These are phyloP conservation scores for Acanthosepion lycidas DNA, from an alignment of 2,888 invertebrate genomes.

Conservation along the genomic window DNA sequence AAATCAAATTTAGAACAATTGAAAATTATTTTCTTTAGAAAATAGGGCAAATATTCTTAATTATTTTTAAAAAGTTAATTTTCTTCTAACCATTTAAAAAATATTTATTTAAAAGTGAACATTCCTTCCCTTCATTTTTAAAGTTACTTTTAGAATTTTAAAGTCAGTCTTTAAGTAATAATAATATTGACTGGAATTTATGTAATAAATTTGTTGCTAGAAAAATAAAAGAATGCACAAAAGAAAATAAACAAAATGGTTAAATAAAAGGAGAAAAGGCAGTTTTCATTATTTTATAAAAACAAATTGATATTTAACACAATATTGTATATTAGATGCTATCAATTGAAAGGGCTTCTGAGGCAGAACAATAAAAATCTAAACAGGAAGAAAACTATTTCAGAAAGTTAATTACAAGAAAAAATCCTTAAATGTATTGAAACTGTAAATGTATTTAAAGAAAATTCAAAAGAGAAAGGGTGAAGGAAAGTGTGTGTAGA, in stretches of 20 bases:
- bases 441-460: not conserved
- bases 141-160: not conserved
- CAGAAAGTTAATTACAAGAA: not conserved
- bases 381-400: not conserved
- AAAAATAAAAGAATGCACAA: not conserved
- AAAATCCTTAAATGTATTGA: not conserved
- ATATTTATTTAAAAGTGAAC: not conserved
- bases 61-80: not conserved
- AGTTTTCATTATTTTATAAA: not conserved
- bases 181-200: not conserved
- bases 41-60: not conserved
- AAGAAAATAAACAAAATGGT: not conserved
- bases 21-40: not conserved
- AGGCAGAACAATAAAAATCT: not conserved
- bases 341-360: not conserved
- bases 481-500: not conserved
- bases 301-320: not conserved
- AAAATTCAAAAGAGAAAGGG: not conserved
- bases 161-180: not conserved
- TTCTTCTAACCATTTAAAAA: not conserved
- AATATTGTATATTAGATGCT: not conserved
- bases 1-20: conserved; percentile 33
- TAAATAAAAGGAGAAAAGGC: not conserved
- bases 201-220: not conserved
- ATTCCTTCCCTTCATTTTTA: not conserved